phyloP scores from a whole-genome alignment of 2,113 vertebrate species.

The Channa argus region DNA sequence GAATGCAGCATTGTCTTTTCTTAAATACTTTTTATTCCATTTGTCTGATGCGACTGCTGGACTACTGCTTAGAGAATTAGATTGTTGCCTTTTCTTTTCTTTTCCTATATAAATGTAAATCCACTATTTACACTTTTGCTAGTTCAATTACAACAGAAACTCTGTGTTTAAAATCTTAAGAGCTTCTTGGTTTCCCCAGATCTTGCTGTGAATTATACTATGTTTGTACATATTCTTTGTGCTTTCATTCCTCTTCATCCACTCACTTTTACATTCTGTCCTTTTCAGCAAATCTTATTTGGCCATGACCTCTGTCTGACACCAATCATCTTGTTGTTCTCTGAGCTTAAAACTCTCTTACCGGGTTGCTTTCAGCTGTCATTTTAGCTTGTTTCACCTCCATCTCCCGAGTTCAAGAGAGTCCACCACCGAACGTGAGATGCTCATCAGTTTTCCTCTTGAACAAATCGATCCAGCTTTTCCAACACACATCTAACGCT shows the following conservation, averaged over 20 bases:
- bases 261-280: conserved; percentile 7
- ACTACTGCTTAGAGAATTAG: too few species aligned
- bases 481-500: not conserved
- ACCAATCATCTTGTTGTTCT: conserved; percentile 1
- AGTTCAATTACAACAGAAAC: not conserved
- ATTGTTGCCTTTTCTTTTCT: too few species aligned
- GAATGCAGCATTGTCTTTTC: not conserved
- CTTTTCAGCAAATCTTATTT: conserved; percentile 18
- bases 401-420: not conserved
- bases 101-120: too few species aligned
- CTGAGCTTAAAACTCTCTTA: conserved; percentile 10
- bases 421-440: not conserved
- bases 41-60: too few species aligned
- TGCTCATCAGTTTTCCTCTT: not conserved
- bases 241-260: conserved; percentile 4
- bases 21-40: too few species aligned
- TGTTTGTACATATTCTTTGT: conserved; percentile 11
- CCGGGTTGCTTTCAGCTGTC: conserved; percentile 4
- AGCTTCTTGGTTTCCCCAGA: not conserved
- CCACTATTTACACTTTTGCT: not conserved
- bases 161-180: not conserved
- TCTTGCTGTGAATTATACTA: not conserved
- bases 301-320: not conserved
- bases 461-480: conserved; percentile 10
- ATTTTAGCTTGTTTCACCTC: not conserved